A percentile compares a stretch with the other conserved stretches of the same genome.
Conservation (phyloP, 2,113 vertebrate species). For the Telmatochromis sp. region DNA sequence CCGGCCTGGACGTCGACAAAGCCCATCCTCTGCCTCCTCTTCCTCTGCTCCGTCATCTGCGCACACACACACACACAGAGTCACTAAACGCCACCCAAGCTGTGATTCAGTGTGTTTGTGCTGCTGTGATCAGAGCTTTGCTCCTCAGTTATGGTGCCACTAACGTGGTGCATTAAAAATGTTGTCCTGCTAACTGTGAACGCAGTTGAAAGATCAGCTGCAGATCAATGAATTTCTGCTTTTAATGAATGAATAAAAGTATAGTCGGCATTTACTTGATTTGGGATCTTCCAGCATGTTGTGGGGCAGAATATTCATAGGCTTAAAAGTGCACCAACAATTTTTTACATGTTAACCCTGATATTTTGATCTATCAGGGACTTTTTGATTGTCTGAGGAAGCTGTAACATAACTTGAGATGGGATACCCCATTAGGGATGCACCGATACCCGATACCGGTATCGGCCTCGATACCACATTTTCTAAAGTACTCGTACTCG, state of each 20-base stretch:
- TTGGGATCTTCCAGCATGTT: not conserved
- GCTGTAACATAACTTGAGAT: not conserved
- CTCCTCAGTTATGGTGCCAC: not conserved
- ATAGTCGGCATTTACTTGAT: not conserved
- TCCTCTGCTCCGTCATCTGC: constrained; percentile 98
- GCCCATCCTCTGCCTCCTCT: constrained; percentile 91
- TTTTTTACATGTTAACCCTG: not conserved
- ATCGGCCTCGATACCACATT: too few relatives aligned
- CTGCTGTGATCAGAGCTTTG: not conserved
- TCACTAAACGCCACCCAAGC: not conserved
- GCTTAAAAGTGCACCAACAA: rapidly evolving
- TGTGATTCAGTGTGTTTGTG: not conserved
- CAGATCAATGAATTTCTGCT: not conserved
- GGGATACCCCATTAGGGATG: not conserved
- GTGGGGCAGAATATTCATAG: not conserved
- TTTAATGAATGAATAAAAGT: not conserved
- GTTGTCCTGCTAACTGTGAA: not conserved
- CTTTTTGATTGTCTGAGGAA: not conserved
- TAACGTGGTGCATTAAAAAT: not conserved
- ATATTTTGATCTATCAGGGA: not conserved
- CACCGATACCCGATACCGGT: too few relatives aligned
- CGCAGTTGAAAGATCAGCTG: not conserved
- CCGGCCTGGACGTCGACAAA: constrained; percentile 85
- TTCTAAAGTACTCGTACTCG: too few relatives aligned
- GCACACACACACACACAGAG: not conserved